Percentiles rank a stretch among this genome's conserved stretches.
These are phyloP conservation scores for Leucosticte australis DNA, from an alignment of 2,113 vertebrate genomes.

Conservation along the genomic window DNA sequence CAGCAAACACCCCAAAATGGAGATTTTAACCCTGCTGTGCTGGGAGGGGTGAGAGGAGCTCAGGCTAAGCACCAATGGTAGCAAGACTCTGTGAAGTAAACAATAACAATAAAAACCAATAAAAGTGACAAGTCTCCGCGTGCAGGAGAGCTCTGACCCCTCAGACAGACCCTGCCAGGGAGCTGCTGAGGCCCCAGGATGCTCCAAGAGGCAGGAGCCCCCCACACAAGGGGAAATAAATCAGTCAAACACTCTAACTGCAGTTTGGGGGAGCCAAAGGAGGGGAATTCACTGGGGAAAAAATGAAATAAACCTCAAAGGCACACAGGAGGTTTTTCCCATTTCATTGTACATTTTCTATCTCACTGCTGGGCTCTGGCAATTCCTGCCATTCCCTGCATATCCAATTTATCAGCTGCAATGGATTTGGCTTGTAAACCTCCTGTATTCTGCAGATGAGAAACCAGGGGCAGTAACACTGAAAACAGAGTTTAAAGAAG, in stretches of 20 bases:
- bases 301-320: not conserved
- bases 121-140: not conserved
- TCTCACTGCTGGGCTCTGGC: not conserved
- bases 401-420: not conserved
- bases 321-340: not conserved
- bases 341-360: not conserved
- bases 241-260: not conserved
- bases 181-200: rapidly evolving
- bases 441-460: not conserved
- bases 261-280: not conserved
- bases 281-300: not conserved
- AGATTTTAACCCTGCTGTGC: not conserved
- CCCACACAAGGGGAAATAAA: not conserved
- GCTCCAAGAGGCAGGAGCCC: not conserved
- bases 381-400: not conserved
- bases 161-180: not conserved
- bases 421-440: not conserved
- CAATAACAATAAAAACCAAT: not conserved
- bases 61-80: rapidly evolving
- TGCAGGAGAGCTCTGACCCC: not conserved
- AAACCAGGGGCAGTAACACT: not conserved
- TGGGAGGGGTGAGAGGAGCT: not conserved
- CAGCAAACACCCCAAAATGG: not conserved
- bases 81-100: not conserved
- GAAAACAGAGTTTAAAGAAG: not conserved